Conservation (phyloP, 2,113 vertebrate genomes). For the Microtus pennsylvanicus region DNA sequence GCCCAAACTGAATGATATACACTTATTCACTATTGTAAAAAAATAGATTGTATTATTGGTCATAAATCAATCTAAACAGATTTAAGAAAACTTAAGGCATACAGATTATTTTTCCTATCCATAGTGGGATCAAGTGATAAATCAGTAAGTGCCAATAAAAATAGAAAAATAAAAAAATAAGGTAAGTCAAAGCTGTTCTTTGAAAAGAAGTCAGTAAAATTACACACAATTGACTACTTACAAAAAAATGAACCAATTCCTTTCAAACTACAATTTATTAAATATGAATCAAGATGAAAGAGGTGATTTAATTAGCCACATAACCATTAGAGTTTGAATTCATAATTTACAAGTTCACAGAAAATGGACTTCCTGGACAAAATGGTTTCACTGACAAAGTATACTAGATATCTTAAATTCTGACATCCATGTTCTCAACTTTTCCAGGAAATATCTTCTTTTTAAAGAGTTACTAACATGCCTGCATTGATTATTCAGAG, state of each 20-base stretch:
- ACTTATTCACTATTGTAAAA: background rate
- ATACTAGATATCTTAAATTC: background rate
- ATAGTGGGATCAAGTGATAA: constrained; percentile 5
- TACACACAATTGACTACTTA: background rate
- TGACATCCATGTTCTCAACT: background rate
- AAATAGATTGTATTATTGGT: background rate
- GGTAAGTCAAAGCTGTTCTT: background rate
- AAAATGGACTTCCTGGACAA: background rate
- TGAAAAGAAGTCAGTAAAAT: background rate
- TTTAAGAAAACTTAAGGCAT: background rate
- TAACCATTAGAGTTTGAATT: background rate
- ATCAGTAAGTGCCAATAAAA: background rate
- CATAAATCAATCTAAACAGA: background rate
- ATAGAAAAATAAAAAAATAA: background rate
- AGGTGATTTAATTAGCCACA: background rate
- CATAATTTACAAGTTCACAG: background rate
- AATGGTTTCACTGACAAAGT: constrained; percentile 17
- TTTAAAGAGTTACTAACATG: background rate
- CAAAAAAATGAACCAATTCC: background rate
- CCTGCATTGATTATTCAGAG: background rate
- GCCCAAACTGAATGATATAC: background rate
- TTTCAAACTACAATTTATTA: background rate
- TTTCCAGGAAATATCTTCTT: background rate
- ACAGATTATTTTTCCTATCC: background rate
- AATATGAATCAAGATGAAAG: background rate